Evolutionary conservation across 1,140 invertebrate genomes (phyloP), one percentile per base, ranked within the genome.

Genomic region (Batillaria attramentaria): DNA sequence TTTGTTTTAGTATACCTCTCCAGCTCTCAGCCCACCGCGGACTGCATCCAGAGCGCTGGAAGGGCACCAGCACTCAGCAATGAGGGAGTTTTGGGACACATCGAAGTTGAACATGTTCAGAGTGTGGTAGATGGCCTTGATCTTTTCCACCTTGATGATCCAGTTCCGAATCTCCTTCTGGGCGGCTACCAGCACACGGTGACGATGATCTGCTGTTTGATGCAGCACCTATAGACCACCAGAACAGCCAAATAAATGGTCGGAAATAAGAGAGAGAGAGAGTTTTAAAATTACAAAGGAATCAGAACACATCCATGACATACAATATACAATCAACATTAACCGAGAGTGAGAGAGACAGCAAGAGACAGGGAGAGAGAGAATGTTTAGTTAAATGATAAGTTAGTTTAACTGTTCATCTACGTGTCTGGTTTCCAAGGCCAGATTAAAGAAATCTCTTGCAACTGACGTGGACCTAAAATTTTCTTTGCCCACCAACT

Each of bases 1-100:
- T 6, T 60, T 60, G 24, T 60, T 10, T 60, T 18, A 60, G 31
- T 31, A 60, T 28, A 90, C 89, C 74, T 85, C 87, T 77, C 88
- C 89, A 69, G 84, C 80, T 72, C 76, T 83, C 16, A 98, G 91
- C 50, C 97, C 95, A 84, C 96, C 90, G 89, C 98, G 95, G 46
- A 99, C 96, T 33, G 95, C 94, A 87, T 97, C 95, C 83, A 98
- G 91, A 88, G 98, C 97, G 33, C 95, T 90, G 0, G 96, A 93
- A 0, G 98, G 97, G 79, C 98, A 96, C 98, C 98, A 99, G 88
- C 97, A 98, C 92, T 99, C 98, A 43, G 97, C 98, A 87, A 99
- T 99, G 81, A 99, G 92, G 90, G 97, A 98, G 91, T 98, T 97
- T 79, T 94, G 93, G 2, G 94, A 94, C 24, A 94, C 92, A 87